Evolutionary conservation across 92 coral and sea anemone genomes (phyloP).

Genomic region (Diadumene lineata): DNA sequence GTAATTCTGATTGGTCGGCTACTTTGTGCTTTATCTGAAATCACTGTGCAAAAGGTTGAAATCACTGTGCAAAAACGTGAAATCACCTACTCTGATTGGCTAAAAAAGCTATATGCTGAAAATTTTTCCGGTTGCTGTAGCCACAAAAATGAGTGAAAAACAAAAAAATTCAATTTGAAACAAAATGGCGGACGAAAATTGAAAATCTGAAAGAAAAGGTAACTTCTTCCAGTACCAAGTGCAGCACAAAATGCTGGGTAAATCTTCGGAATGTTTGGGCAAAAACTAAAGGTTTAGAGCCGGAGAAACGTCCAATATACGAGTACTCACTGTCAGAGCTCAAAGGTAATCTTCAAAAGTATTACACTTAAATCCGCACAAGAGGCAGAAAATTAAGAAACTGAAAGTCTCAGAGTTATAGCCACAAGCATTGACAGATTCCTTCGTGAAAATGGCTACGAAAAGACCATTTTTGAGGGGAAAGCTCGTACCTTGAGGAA

Average conservation of each 20-base stretch:
- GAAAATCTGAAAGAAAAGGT: constrained; percentile 10
- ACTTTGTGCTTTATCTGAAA: no score
- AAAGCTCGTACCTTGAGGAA: constrained; percentile 30
- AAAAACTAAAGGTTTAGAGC: constrained; percentile 11
- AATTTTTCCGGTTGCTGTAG: no score
- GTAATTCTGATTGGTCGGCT: no score
- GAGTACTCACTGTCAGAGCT: constrained; percentile 18
- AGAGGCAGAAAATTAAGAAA: constrained; percentile 18
- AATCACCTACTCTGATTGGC: no score
- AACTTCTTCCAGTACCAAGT: constrained; percentile 25
- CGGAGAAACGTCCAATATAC: constrained; percentile 23
- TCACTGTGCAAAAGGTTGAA: no score
- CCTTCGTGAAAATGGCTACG: constrained; percentile 14
- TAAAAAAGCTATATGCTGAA: no score
- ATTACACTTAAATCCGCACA: constrained; percentile 19
- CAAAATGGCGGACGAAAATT: constrained; percentile 41
- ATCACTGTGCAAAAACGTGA: no score
- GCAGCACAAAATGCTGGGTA: constrained; percentile 25
- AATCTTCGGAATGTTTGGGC: constrained; percentile 16
- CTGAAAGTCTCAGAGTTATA: constrained; percentile 30
- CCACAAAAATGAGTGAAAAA: no score
- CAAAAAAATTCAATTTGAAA: no score
- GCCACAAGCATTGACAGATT: constrained; percentile 33
- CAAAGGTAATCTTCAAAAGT: constrained; percentile 20
- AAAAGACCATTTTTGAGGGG: constrained; percentile 41